phyloP scores from a whole-genome alignment of 92 coral and sea anemone species.

The Porites rus region DNA sequence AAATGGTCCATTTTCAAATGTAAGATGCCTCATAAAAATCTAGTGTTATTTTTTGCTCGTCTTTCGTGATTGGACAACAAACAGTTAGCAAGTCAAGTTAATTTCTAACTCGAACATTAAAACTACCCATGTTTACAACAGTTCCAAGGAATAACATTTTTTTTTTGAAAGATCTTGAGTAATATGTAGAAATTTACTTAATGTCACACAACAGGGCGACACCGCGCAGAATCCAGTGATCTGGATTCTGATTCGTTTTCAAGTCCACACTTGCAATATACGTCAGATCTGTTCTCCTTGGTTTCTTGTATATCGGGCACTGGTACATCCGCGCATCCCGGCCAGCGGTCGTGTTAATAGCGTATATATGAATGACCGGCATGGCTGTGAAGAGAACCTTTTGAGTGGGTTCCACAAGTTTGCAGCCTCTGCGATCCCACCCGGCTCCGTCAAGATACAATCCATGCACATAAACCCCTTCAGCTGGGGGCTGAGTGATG shows the following conservation, averaged over 20 bases:
- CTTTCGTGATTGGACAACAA: background rate
- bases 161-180: background rate
- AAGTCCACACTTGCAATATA: constrained; percentile 97
- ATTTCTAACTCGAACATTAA: background rate
- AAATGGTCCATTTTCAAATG: background rate
- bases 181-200: constrained; percentile 52
- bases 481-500: constrained; percentile 90
- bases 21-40: background rate
- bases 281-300: constrained; percentile 94
- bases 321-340: constrained; percentile 97
- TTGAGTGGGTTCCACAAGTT: constrained; percentile 91
- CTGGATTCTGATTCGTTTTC: constrained; percentile 99
- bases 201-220: constrained; percentile 98
- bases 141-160: background rate
- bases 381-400: constrained; percentile 96
- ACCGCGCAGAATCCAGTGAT: constrained; percentile 98
- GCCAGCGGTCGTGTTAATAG: constrained; percentile 96
- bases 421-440: constrained; percentile 98
- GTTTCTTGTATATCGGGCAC: constrained; percentile 99
- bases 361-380: constrained; percentile 97
- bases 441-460: constrained; percentile 96
- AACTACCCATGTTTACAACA: background rate
- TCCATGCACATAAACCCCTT: constrained; percentile 98
- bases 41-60: background rate
- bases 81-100: background rate